Evolutionary conservation across 2,888 invertebrate genomes (phyloP).

Genomic region (Prenolepis imparis): DNA sequence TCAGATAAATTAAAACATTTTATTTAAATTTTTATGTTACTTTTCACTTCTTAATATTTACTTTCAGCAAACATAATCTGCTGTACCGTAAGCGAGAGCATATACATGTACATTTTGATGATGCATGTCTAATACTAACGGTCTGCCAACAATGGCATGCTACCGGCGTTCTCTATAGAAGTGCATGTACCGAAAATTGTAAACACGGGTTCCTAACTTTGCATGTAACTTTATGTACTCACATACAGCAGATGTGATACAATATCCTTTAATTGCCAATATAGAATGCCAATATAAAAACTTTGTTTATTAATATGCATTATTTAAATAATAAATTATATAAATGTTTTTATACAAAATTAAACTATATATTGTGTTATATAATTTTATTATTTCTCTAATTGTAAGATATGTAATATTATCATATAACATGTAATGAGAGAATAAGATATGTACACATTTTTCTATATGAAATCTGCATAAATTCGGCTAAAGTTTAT

Average conservation of each 20-base stretch:
- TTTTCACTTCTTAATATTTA: constrained; percentile 4
- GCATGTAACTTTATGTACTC: constrained; percentile 47
- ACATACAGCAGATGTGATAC: constrained; percentile 52
- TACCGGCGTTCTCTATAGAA: constrained; percentile 42
- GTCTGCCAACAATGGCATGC: constrained; percentile 39
- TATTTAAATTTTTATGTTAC: not conserved
- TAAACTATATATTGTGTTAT: not conserved
- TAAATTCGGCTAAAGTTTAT: not conserved
- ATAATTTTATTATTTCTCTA: not conserved
- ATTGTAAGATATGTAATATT: not conserved
- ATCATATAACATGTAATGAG: too few species aligned
- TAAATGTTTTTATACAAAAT: not conserved
- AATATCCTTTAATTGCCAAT: constrained; percentile 28
- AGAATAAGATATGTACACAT: too few species aligned
- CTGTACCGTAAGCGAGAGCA: constrained; percentile 15
- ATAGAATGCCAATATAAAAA: constrained; percentile 19
- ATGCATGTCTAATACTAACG: constrained; percentile 39
- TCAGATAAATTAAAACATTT: not conserved
- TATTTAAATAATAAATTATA: not conserved
- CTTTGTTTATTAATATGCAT: not conserved
- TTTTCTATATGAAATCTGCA: not conserved
- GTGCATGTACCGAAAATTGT: constrained; percentile 55
- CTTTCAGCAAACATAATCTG: constrained; percentile 35
- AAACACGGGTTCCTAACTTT: constrained; percentile 51
- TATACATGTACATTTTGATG: constrained; percentile 40